phyloP scores from a whole-genome alignment of 1,140 invertebrate species.

The Cydia fagiglandana region DNA sequence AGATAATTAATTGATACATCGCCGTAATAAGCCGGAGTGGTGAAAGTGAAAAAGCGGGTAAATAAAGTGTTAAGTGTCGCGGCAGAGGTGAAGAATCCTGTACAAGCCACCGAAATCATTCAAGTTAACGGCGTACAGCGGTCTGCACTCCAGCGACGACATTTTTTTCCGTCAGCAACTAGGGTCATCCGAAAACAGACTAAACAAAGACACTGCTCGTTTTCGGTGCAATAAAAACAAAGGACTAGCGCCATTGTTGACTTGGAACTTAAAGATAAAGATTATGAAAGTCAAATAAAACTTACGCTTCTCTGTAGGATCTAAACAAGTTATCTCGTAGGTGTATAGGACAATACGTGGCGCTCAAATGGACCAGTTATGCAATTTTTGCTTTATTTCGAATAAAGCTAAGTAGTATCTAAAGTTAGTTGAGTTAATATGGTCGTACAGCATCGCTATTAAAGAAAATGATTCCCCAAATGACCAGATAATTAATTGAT shows the following conservation, averaged over 20 bases:
- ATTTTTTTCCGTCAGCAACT: slow-evolving; percentile 40
- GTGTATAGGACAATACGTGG: too few relatives aligned
- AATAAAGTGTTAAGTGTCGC: slow-evolving; percentile 42
- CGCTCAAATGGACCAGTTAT: too few relatives aligned
- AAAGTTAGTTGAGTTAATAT: too few relatives aligned
- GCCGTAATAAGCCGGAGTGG: background rate
- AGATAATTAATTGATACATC: slow-evolving; percentile 14
- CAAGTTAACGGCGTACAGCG: slow-evolving; percentile 59
- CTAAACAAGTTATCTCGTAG: too few relatives aligned
- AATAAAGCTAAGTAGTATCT: background rate
- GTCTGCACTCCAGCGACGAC: slow-evolving; percentile 49
- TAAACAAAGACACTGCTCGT: slow-evolving; percentile 28
- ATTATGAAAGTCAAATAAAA: too few relatives aligned
- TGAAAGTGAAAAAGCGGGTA: slow-evolving; percentile 39
- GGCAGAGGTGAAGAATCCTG: slow-evolving; percentile 49
- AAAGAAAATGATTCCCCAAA: background rate
- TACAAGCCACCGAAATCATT: slow-evolving; percentile 56
- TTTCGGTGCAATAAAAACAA: slow-evolving; percentile 23
- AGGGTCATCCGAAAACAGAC: slow-evolving; percentile 37
- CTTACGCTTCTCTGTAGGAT: too few relatives aligned
- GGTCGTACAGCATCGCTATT: too few relatives aligned
- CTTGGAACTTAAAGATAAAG: too few relatives aligned
- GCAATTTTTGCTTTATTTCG: background rate
- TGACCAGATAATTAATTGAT: slow-evolving; percentile 3
- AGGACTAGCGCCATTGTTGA: slow-evolving; percentile 1